Percentiles rank a stretch among this genome's conserved stretches.
Conservation (phyloP, 1,140 invertebrate genomes). For the Drosophila eugracilis region DNA sequence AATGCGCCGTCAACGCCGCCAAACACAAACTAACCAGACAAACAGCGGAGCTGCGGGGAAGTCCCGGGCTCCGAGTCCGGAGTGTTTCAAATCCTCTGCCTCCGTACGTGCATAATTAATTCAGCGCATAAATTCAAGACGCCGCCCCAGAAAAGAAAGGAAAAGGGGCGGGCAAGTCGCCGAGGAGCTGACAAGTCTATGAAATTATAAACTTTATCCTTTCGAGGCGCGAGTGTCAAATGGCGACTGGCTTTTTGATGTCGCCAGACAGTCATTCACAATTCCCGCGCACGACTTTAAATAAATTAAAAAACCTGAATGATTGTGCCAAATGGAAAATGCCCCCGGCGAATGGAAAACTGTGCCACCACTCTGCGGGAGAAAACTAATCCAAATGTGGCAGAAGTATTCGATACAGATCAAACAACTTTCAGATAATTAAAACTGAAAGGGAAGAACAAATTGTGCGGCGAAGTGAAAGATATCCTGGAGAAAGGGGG, state of each 20-base stretch:
- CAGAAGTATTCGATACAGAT: conserved; percentile 43
- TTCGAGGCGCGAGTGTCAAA: conserved; percentile 44
- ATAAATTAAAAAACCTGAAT: conserved; percentile 64
- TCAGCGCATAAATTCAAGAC: conserved; percentile 82
- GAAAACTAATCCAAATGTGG: conserved; percentile 35
- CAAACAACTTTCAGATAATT: conserved; percentile 53
- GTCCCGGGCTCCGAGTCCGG: conserved; percentile 7
- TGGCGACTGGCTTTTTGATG: conserved; percentile 65
- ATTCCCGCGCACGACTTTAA: conserved; percentile 56
- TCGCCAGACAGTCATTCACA: conserved; percentile 31
- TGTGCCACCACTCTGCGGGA: conserved; percentile 20
- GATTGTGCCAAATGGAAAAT: conserved; percentile 34
- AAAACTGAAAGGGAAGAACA: conserved; percentile 47
- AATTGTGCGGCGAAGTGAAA: conserved; percentile 36
- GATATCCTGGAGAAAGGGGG: conserved; percentile 8
- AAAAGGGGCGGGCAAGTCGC: background rate
- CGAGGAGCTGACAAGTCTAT: conserved; percentile 59
- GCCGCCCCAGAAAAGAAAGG: conserved; percentile 33
- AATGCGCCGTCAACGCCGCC: conserved; percentile 71
- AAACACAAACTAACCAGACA: conserved; percentile 77
- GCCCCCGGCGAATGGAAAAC: conserved; percentile 17
- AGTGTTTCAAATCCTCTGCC: conserved; percentile 5
- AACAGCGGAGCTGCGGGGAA: too few relatives aligned
- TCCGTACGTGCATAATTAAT: conserved; percentile 82
- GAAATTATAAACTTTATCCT: conserved; percentile 83